Evolutionary conservation across 2,797 vertebrate species (phyloP).

Genomic region (Falco biarmicus): DNA sequence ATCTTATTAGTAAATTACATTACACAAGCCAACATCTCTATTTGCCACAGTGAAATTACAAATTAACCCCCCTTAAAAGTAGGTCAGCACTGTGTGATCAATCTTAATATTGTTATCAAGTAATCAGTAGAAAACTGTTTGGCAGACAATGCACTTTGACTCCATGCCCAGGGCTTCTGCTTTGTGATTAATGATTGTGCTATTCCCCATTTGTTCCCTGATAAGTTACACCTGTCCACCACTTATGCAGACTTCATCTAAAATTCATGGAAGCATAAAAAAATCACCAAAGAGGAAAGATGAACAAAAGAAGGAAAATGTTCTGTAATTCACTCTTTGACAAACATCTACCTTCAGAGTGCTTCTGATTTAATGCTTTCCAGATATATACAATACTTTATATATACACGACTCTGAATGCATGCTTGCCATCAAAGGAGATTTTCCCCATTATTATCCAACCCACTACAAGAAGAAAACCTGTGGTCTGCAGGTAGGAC

Average conservation of each 20-base stretch:
- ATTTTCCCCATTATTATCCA: not conserved
- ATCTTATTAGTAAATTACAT: slow-evolving; percentile 20
- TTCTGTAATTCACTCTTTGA: not conserved
- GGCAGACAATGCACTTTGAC: slow-evolving; percentile 19
- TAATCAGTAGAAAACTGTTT: slow-evolving; percentile 30
- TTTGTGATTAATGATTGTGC: slow-evolving; percentile 45
- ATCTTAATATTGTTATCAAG: slow-evolving; percentile 47
- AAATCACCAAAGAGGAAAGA: not conserved
- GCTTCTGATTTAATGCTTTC: not conserved
- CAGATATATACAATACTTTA: not conserved
- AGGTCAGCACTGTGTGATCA: slow-evolving; percentile 38
- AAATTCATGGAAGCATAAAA: not conserved
- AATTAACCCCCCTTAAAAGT: slow-evolving; percentile 57
- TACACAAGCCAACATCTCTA: slow-evolving; percentile 15
- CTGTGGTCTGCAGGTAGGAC: not conserved
- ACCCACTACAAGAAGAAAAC: not conserved
- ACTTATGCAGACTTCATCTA: not conserved
- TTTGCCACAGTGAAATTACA: slow-evolving; percentile 38
- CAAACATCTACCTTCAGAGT: not conserved
- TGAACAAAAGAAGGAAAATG: not conserved
- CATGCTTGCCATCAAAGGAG: not conserved
- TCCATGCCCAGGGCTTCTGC: not conserved
- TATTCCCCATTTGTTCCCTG: not conserved
- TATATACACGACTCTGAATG: not conserved
- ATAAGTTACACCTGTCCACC: slow-evolving; percentile 22